Evolutionary conservation across 2,113 vertebrate genomes (phyloP).

Genomic region (Erythrocercus mccallii): DNA sequence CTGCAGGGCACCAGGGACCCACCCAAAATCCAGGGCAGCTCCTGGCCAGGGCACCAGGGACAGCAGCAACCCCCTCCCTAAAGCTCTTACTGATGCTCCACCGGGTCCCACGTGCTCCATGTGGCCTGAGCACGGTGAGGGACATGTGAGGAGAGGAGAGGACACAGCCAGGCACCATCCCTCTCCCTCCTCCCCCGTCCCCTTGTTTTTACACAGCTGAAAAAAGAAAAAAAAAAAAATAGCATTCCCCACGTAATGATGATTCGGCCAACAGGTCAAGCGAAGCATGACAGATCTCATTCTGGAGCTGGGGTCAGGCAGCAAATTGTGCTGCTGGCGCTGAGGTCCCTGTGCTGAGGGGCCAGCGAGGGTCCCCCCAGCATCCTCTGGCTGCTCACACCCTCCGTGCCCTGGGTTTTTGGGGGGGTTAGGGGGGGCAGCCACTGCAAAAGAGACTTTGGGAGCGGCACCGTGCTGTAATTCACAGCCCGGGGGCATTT

Average conservation of each 20-base stretch:
- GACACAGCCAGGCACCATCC: background rate
- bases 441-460: background rate
- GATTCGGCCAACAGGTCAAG: background rate
- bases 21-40: background rate
- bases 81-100: background rate
- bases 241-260: background rate
- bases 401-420: accelerated
- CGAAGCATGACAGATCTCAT: constrained; percentile 2
- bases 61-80: background rate
- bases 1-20: background rate
- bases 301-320: background rate
- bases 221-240: background rate
- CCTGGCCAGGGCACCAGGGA: background rate
- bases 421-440: accelerated
- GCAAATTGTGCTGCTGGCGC: background rate
- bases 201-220: background rate
- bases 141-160: background rate
- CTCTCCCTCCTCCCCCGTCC: background rate
- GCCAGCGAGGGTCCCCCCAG: background rate
- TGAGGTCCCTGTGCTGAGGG: accelerated
- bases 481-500: background rate
- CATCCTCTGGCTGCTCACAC: background rate
- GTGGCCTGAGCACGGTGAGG: accelerated
- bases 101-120: accelerated
- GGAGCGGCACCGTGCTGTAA: background rate